These are phyloP conservation scores for Semnornis frantzii DNA, from an alignment of 2,113 vertebrate species.

Conservation along the genomic window DNA sequence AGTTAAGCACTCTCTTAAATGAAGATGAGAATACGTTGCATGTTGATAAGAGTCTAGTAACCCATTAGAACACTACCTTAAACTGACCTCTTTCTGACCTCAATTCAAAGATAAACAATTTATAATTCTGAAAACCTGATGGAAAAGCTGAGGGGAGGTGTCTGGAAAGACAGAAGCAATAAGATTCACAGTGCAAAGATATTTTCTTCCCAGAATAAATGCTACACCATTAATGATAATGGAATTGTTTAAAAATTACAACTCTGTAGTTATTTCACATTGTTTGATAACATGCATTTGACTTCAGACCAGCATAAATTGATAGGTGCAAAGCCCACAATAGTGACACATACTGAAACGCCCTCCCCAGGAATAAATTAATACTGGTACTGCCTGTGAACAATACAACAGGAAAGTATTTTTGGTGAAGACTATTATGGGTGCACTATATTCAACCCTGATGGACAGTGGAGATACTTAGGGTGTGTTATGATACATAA, in stretches of 20 bases:
- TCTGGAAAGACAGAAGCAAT: not conserved
- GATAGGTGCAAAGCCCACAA: not conserved
- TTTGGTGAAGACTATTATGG: not conserved
- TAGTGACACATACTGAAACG: not conserved
- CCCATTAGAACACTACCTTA: not conserved
- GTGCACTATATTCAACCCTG: not conserved
- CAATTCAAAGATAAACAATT: not conserved
- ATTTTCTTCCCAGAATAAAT: not conserved
- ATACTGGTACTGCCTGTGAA: not conserved
- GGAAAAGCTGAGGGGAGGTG: not conserved
- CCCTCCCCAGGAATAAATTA: not conserved
- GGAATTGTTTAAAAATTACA: not conserved
- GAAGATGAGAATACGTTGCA: not conserved
- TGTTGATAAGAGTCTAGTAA: not conserved
- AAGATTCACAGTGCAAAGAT: not conserved
- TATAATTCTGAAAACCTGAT: not conserved
- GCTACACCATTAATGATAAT: not conserved
- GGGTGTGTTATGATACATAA: slow-evolving; percentile 2
- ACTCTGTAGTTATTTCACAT: not conserved
- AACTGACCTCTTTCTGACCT: slow-evolving; percentile 4
- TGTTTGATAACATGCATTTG: not conserved
- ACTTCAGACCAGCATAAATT: not conserved
- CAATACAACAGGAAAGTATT: not conserved
- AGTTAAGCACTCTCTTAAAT: not conserved
- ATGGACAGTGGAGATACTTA: not conserved